Evolutionary conservation across 2,113 vertebrate genomes (phyloP), one percentile per base, ranked within the genome.

Genomic region (Eretmochelys imbricata): DNA sequence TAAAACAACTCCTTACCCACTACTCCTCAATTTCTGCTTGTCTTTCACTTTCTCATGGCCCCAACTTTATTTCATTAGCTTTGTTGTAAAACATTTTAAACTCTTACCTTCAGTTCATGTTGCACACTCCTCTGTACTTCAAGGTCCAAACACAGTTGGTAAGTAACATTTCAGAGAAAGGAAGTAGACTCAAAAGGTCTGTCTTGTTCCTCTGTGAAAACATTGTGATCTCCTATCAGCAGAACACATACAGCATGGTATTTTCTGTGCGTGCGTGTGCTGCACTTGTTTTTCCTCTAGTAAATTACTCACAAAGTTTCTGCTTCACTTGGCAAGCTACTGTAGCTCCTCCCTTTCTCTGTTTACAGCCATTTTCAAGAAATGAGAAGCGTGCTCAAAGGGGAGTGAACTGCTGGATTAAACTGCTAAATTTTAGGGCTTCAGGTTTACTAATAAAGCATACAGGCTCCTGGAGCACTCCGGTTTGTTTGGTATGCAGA

Each of bases 291-390:
- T 97, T 95, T 95, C 96, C 93, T 89, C 95, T 46, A 87, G 1
- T n/a, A 65, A 97, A 82, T 97, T 96, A 92, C 98, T 98, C 97
- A 82, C 96, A 80, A 57, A 90, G 94, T 95, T 95, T 94, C 97
- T 97, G 98, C 97, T 97, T 87, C 92, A 93, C 96, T 96, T 97
- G 98, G 96, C 97, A 95, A 89, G 89, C 89, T 6, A 38, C 57
- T 11, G 53, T 3, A 9, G 94, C 96, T 96, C 98, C 98, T 98
- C 98, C 98, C 98, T 96, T 85, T 35, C 94, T 88, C 95, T 98
- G 98, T 97, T 98, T 96, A 98, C 98, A 93, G 97, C 94, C 91
- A 24, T 91, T 87, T 97, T 85, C 78, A n/a, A 95, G 96, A 92
- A 95, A 87, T 2, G 84, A 87, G 93, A 96, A 96, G 90, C 54